These are phyloP conservation scores for Candoia aspera DNA, from an alignment of 2,113 vertebrate species.

Conservation along the genomic window DNA sequence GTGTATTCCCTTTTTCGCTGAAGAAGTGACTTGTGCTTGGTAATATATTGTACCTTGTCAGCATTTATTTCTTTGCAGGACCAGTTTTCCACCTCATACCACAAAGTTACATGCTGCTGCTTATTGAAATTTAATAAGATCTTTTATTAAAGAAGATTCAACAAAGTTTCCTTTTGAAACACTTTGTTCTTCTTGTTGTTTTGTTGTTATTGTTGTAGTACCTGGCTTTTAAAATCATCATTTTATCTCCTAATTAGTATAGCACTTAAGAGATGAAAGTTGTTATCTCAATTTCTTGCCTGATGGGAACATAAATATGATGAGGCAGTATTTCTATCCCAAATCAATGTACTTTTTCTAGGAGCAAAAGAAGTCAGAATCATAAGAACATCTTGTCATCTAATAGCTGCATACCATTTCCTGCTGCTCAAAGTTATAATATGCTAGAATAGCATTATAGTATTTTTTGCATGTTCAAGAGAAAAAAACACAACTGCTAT, in stretches of 20 bases:
- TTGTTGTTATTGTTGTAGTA: conserved; percentile 1
- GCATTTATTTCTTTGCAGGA: neutral
- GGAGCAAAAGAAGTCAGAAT: neutral
- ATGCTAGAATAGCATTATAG: neutral
- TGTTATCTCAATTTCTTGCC: conserved; percentile 23
- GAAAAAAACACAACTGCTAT: neutral
- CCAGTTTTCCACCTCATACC: neutral
- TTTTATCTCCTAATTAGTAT: conserved; percentile 32
- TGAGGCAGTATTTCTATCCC: neutral
- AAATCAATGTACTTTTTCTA: conserved; percentile 24
- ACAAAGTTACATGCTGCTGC: conserved; percentile 16
- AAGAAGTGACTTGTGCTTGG: neutral
- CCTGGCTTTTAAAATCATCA: conserved; percentile 14
- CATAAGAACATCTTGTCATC: neutral
- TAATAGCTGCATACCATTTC: neutral
- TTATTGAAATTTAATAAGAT: conserved; percentile 27
- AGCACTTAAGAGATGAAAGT: conserved; percentile 20
- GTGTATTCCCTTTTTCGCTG: neutral
- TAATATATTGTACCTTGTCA: conserved; percentile 7
- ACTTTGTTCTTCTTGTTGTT: neutral
- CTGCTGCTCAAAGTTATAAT: neutral
- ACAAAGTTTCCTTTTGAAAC: neutral
- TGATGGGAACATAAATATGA: conserved; percentile 16
- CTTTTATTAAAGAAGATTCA: no score
- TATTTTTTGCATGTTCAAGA: neutral